phyloP scores from a whole-genome alignment of 2,797 vertebrate species.

The Podarcis lilfordi region DNA sequence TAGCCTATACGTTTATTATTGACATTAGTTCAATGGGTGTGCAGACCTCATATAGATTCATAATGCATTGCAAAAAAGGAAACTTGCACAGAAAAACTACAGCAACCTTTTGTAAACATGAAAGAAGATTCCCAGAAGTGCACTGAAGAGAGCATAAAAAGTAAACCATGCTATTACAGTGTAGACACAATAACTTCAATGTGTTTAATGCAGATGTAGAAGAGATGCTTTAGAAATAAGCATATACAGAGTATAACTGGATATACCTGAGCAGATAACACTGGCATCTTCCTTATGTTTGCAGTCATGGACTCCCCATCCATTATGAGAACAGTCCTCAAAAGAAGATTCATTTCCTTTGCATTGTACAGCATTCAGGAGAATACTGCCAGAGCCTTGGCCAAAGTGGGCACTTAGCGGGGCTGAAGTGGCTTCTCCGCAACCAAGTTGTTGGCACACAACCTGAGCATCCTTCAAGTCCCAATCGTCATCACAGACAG shows the following conservation, averaged over 20 bases:
- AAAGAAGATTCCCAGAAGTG: too few relatives aligned
- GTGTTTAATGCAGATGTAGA: too few relatives aligned
- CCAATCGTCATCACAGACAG: conserved; percentile 38
- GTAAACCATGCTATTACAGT: too few relatives aligned
- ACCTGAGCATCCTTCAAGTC: not conserved
- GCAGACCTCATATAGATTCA: too few relatives aligned
- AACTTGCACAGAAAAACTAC: too few relatives aligned
- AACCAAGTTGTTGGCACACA: conserved; percentile 47
- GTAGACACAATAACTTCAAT: too few relatives aligned
- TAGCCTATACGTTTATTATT: too few relatives aligned
- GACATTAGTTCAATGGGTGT: too few relatives aligned
- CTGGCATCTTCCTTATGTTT: conserved; percentile 45
- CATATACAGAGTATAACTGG: too few relatives aligned
- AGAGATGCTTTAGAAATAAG: not conserved
- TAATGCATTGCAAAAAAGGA: too few relatives aligned
- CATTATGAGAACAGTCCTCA: not conserved
- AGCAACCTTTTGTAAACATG: too few relatives aligned
- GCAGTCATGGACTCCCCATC: not conserved
- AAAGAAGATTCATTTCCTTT: not conserved
- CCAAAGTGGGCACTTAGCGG: not conserved
- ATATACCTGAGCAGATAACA: not conserved
- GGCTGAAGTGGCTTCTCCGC: not conserved
- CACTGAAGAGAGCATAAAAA: too few relatives aligned
- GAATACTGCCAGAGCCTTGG: conserved; percentile 20
- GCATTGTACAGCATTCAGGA: not conserved